Base-by-base conservation (phyloP, 1,140 invertebrate genomes). In the Arion vulgaris region DNA sequence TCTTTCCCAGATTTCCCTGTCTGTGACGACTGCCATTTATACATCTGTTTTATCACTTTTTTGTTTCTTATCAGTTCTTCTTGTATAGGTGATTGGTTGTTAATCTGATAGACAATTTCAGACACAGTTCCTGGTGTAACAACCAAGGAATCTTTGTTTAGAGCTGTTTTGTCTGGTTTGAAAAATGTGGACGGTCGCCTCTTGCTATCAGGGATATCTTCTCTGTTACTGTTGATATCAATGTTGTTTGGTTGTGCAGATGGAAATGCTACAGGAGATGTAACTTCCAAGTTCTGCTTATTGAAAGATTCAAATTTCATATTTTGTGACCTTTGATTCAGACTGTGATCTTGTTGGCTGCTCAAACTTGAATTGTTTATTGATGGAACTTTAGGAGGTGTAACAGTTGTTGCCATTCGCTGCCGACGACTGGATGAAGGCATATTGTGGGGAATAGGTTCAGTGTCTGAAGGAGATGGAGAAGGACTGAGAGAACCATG, bases 71-170 rank as follows among this genome's bases (percentile, higher is more conserved):
- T 9, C 53, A 57, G 9, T 57, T 57, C 53, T 57, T 19, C 23
- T 19, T 57, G 53, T 19, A 57, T 15, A 57, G 76, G 51, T 49
- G 76, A 66, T 23, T 53, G 51, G 0, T 41, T 79, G 76, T 79
- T 68, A 32, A 79, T 79, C 34, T 79, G 76, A 19, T 79, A 57
- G 17, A 79, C 76, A n/a, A 79, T 79, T 45, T 68, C 76, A 39
- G 76, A 79, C 53, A 79, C 76, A 34, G 51, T 79, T 7, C 76
- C 76, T 23, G 76, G 76, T 17, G n/a, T 53, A 32, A 79, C 57
- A 53, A 17, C 23, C 1, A 79, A 38, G 7, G 57, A 68, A 36
- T 79, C 57, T 5, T 19, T 1, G 19, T 39, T 79, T 2, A 36
- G 41, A 38, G 41, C 49, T 23, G 45, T 26, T 17, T 53, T 45